These are phyloP conservation scores for Pachycephus smyrnensis DNA, from an alignment of 2,888 invertebrate genomes.

Conservation along the genomic window DNA sequence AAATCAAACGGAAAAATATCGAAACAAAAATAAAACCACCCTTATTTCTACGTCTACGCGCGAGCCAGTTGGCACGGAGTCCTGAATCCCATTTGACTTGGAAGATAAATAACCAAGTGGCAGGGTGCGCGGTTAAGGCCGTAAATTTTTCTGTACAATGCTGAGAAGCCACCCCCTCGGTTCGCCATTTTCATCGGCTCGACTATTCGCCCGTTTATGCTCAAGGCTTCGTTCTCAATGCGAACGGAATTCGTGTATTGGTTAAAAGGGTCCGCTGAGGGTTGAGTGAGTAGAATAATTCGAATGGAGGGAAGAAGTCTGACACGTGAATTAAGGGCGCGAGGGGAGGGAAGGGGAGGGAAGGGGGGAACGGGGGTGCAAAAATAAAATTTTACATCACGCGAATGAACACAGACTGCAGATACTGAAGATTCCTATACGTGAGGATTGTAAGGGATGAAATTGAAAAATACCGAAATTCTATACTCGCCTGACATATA, in stretches of 20 bases:
- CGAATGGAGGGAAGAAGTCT: neutral
- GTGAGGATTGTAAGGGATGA: neutral
- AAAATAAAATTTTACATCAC: neutral
- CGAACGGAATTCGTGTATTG: neutral
- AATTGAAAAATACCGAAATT: neutral
- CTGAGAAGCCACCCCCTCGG: neutral
- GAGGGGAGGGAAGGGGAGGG: neutral
- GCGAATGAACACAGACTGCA: neutral
- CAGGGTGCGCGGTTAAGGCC: neutral
- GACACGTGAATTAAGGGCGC: neutral
- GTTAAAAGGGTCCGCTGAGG: neutral
- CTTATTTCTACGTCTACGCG: neutral
- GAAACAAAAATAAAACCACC: neutral
- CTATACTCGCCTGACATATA: neutral
- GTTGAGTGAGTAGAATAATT: neutral
- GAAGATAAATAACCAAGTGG: conserved; percentile 5
- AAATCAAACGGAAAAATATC: neutral
- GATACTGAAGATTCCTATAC: neutral
- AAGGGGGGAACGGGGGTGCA: neutral
- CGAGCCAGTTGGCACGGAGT: neutral
- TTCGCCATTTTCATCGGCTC: neutral
- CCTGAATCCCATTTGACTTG: neutral
- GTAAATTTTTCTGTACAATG: neutral
- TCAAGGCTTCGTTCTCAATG: neutral
- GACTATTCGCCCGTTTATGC: neutral